Base-by-base conservation (phyloP, 2,113 vertebrate genomes). In the Triplophysa tibetana region DNA sequence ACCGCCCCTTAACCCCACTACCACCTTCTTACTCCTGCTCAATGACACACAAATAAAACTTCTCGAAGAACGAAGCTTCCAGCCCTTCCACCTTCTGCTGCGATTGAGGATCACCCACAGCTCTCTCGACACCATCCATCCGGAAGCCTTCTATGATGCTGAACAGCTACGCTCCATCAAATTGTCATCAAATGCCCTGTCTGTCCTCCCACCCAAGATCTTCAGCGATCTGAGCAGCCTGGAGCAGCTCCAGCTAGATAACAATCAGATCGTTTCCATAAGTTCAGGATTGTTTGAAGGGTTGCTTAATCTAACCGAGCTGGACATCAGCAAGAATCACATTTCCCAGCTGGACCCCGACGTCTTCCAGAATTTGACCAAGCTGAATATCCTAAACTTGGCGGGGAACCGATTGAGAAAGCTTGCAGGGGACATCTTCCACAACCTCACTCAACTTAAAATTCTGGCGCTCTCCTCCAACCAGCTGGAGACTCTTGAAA, bases 261-360 rank as follows among this genome's bases (percentile, higher is more conserved):
- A 24, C 2, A 97, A 97, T 82, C 84, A 81, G 16, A 67, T 98
- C 45, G 85, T 79, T 38, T 77, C 21, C 19, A 4, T 96, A 0
- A n/a, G 85, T 60, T 84, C 85, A 3, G 88, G 89, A 43, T 81
- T 90, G 67, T 94, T 97, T 74, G 78, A 89, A 56, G 90, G 86
- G 29, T 89, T 96, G 29, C 70, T 8, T 0, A 45, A 61, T 62
- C 86, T 98, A 79, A 38, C 43, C 26, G 65, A 91, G 7, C 90
- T 98, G 78, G 88, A 90, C 80, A 63, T 97, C 83, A 95, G 90
- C 81, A 79, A 82, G 41, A 98, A 97, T 83, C 90, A 82, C 3
- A 88, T 95, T 24, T 21, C 66, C 43, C 70, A 68, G 56, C 90
- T 93, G 76, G 72, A 92, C 33, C 54, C 81, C 10, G 81, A 80